phyloP scores from a whole-genome alignment of 1,140 invertebrate genomes.

The Sinella curviseta region DNA sequence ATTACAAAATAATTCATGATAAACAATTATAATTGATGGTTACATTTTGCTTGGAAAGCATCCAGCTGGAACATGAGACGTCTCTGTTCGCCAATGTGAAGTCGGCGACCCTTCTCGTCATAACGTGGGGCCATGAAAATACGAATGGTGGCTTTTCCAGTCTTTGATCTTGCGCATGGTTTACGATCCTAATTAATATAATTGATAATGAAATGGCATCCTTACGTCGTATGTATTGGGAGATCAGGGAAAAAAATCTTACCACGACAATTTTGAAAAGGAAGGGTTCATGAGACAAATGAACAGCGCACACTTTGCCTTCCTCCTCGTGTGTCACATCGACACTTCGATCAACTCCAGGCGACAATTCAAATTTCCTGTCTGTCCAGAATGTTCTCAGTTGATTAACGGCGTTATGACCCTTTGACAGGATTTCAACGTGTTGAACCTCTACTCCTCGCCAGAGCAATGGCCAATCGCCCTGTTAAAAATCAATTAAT shows the following conservation, averaged over 20 bases:
- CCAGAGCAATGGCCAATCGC: not conserved
- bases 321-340: not conserved
- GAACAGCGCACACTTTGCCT: not conserved
- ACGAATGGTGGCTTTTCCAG: slow-evolving; percentile 53
- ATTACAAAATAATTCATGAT: not conserved
- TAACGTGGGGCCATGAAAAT: slow-evolving; percentile 20
- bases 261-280: slow-evolving; percentile 19
- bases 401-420: not conserved
- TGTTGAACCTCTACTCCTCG: not conserved
- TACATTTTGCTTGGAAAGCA: slow-evolving; percentile 67
- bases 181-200: slow-evolving; percentile 17
- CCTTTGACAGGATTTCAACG: not conserved
- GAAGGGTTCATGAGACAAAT: slow-evolving; percentile 26
- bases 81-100: not conserved
- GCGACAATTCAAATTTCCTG: not conserved
- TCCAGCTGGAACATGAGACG: slow-evolving; percentile 8
- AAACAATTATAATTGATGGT: slow-evolving; percentile 55
- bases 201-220: not conserved
- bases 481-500: not conserved
- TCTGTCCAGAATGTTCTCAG: slow-evolving; percentile 14
- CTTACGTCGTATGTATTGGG: not conserved
- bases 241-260: not conserved
- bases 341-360: slow-evolving; percentile 18
- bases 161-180: not conserved
- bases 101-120: slow-evolving; percentile 10